Evolutionary conservation across 2,113 vertebrate genomes (phyloP), one percentile per base, ranked within the genome.

Genomic region (Phalacrocorax carbo): DNA sequence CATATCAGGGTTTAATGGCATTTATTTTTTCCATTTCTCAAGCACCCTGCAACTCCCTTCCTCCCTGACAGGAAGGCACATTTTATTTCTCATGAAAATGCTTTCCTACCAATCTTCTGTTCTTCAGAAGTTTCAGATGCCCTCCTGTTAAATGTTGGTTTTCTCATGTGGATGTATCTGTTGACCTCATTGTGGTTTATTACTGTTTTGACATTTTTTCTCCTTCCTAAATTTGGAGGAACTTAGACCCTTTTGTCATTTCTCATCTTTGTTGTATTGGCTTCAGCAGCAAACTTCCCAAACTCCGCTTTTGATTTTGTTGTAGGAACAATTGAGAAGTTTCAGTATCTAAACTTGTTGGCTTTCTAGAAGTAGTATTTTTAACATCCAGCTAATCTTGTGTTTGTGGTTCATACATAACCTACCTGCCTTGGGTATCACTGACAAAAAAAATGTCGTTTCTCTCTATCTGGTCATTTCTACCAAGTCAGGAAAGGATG

Each of bases 11-110:
- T 97, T 98, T 98, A 98, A 98, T 98, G 98, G 96, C 96, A 57
- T 91, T 93, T 97, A 98, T 93, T 71, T 89, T 95, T 92, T 82
- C 97, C 95, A 97, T 98, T 98, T 98, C 98, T 98, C 98, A 98
- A 98, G 98, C 97, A 97, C 95, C 78, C 69, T 93, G 95, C 86
- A 97, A 97, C 97, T 98, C 98, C 98, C 98, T 98, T 98, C 98
- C 98, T 98, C 98, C 96, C 97, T 87, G 88, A 98, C 98, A 98
- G 98, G 98, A 98, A 98, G 98, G 96, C 96, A 96, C 95, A 97
- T 97, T 98, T 97, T 97, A 96, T 98, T 98, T 98, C 98, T 98
- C 98, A 98, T 97, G 94, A 97, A 98, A 98, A 96, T 70, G 89
- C 91, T 97, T 98, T 98, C 97, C 97, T 95, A 94, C 85, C 36